Evolutionary conservation across 2,797 vertebrate species (phyloP).

Genomic region (Sebastes hopkinsi): DNA sequence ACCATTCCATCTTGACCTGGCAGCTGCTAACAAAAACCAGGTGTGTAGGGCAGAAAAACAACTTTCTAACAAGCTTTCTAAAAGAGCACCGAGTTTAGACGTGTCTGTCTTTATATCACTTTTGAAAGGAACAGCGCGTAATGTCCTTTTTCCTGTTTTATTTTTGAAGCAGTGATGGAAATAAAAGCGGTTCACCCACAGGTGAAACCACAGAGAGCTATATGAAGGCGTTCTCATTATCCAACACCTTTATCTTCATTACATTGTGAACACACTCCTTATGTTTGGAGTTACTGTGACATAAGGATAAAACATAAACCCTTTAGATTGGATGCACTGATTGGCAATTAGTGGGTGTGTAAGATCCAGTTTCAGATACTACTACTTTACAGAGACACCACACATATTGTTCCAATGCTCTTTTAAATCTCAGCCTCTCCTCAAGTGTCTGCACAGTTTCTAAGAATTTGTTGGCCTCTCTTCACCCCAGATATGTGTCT

Average conservation of each 20-base stretch:
- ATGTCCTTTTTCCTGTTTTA: slow-evolving; percentile 32
- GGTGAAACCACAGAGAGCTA: background rate
- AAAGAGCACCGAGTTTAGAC: background rate
- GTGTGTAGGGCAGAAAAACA: slow-evolving; percentile 29
- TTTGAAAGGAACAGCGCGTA: slow-evolving; percentile 18
- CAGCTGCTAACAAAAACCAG: slow-evolving; percentile 34
- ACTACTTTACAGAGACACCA: background rate
- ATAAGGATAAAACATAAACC: background rate
- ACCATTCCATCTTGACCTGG: slow-evolving; percentile 28
- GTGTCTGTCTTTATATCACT: background rate
- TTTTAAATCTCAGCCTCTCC: background rate
- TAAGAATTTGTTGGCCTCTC: slow-evolving; percentile 19
- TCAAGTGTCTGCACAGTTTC: background rate
- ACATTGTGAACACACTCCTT: background rate
- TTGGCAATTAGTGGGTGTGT: background rate
- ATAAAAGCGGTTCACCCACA: slow-evolving; percentile 22
- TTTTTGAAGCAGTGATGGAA: slow-evolving; percentile 40
- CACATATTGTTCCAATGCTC: background rate
- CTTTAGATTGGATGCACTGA: background rate
- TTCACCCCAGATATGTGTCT: slow-evolving; percentile 90
- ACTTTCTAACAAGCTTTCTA: slow-evolving; percentile 36
- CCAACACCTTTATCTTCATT: slow-evolving; percentile 17
- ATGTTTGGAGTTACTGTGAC: background rate
- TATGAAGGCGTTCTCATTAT: background rate
- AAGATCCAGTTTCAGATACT: background rate